Percentiles rank a stretch among this genome's conserved stretches.
Conservation (phyloP, 2,113 vertebrate species). For the Chloroceryle aenea region DNA sequence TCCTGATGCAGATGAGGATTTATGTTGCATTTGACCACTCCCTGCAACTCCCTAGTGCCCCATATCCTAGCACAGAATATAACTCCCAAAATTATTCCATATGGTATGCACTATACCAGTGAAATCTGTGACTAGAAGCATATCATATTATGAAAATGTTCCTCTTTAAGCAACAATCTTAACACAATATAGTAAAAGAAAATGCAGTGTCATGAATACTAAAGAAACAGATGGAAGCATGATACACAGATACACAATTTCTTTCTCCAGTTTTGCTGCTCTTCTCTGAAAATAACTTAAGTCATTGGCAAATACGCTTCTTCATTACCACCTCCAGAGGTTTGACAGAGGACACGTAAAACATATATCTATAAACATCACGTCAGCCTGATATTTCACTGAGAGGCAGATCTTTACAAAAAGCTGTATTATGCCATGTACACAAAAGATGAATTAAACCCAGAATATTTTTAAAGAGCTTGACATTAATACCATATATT, state of each 20-base stretch:
- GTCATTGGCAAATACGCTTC: accelerated
- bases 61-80: neutral
- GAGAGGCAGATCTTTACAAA: neutral
- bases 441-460: neutral
- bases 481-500: constrained; percentile 1
- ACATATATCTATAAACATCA: neutral
- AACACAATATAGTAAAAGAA: neutral
- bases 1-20: neutral
- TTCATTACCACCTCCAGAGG: neutral
- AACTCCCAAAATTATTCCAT: neutral
- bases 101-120: neutral
- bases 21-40: accelerated
- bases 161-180: neutral
- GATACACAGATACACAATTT: neutral
- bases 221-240: neutral
- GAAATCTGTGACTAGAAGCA: neutral
- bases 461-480: neutral
- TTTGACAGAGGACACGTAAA: neutral
- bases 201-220: neutral
- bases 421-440: neutral
- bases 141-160: neutral
- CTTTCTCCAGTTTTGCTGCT: neutral
- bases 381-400: neutral
- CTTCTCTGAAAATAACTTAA: neutral
- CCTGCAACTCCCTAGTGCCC: neutral